Base-by-base conservation (phyloP, 2,113 vertebrate species). In the Nothocercus nigrocapillus region DNA sequence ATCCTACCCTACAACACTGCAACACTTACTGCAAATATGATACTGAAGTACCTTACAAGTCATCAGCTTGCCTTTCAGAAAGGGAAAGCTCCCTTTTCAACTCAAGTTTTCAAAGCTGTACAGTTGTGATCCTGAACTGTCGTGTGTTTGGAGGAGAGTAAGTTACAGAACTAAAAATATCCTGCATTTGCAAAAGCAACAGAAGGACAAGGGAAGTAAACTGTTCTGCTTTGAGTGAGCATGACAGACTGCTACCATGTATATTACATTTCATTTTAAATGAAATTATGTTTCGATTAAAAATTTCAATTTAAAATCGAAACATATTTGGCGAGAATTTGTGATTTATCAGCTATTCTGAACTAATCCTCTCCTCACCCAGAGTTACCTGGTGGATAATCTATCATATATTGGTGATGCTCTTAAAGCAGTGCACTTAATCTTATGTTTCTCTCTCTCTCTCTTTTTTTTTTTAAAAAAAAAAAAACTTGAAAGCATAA, bases 41-140 rank as follows among this genome's bases (percentile, higher is more conserved):
- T 20, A 69, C 0, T 0, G 14, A 66, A 17, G 30, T 28, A 69
- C 28, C 3, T 1, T 12, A 79, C 27, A 82, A 72, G 27, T 54
- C 16, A 49, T 11, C 28, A 34, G 47, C 19, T 87, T 76, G 5
- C 18, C 70, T 88, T 87, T 32, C 67, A 36, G 28, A 67, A 11
- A 42, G 13, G 25, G 9, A 44, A 42, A 69, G 38, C 13, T 6
- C 16, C 11, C 20, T 75, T 63, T 40, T 44, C 47, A 92, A 34
- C 7, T 4, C n/a, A 88, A 72, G 16, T 32, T 87, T 56, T 75
- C 58, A 61, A 78, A 61, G 38, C 61, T 22, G 28, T 56, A 36
- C 28, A 85, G 30, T n/a, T 45, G 24, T 30, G 36, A 77, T 45
- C 34, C 68, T 80, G 27, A 72, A 44, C 7, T 25, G 22, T 1